Evolutionary conservation across 2,113 vertebrate genomes (phyloP), one percentile per base, ranked within the genome.

Genomic region (Dendropsophus ebraccatus): DNA sequence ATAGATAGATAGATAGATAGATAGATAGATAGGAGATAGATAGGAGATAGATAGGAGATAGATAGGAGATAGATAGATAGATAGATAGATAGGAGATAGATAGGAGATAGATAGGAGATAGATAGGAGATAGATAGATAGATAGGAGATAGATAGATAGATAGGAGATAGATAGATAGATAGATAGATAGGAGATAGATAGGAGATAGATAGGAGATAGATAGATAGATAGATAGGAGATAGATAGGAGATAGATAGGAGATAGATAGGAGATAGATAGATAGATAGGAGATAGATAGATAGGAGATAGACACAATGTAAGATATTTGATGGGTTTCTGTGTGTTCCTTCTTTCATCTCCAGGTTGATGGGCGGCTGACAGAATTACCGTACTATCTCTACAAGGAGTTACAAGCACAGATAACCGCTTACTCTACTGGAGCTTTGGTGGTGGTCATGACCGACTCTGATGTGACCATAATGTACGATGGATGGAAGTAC

Each of bases 401-500:
- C 19, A 23, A 89, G 0, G 88, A 87, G 6, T 11, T 0, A 0
- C 0, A 1, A 12, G 5, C 70, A 1, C 70, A 90, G 62, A 41
- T 92, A 28, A 87, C 5, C 0, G 84, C 12, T 28, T 90, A 83
- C 62, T 2, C 11, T 5, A 75, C 12, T 0, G 94, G 94, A 0
- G 0, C 80, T 28, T 88, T 88, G 0, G 90, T 89, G 1, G 88
- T 92, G 56, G 32, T 94, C 67, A 88, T 81, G 16, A 92, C 91
- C 0, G 35, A 88, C 3, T 89, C 82, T 2, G 91, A 87, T 0
- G 1, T 95, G 77, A 65, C 35, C 0, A 79, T 94, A 41, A 91
- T 84, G 69, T 94, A 90, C 19, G 89, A 95, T 82, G 93, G 92
- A 91, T 17, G 87, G 70, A 93, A 90, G 87, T 86, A 92, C 0